A percentile compares a stretch with the other conserved stretches of the same genome.
These are phyloP conservation scores for Chymomyza amoena DNA, from an alignment of 2,888 invertebrate genomes.

Conservation along the genomic window DNA sequence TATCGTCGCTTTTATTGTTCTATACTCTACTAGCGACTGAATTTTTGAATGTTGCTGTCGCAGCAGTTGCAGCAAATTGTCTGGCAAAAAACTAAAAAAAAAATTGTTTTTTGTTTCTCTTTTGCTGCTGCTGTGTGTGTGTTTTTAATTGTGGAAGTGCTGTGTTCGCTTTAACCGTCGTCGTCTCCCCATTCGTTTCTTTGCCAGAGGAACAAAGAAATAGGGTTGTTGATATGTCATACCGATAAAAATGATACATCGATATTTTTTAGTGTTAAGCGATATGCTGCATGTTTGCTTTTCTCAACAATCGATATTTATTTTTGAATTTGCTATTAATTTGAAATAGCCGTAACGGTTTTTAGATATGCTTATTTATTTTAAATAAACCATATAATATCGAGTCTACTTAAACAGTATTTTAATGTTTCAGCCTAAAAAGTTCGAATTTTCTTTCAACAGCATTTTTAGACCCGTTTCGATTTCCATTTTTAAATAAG, in stretches of 20 bases:
- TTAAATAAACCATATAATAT: too few relatives aligned
- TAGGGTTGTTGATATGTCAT: too few relatives aligned
- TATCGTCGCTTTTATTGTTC: not conserved
- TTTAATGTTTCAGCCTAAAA: too few relatives aligned
- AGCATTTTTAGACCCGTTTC: too few relatives aligned
- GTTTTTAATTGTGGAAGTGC: not conserved
- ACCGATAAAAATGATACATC: not conserved
- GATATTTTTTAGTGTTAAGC: not conserved
- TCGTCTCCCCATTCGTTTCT: not conserved
- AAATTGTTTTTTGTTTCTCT: too few relatives aligned
- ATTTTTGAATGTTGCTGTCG: not conserved
- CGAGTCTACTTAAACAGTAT: too few relatives aligned
- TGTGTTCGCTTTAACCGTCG: not conserved
- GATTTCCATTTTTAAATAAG: too few relatives aligned
- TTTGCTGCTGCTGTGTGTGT: not conserved
- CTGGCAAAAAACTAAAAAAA: not conserved
- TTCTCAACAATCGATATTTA: not conserved
- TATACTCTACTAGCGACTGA: constrained; percentile 1
- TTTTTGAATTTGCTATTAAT: not conserved
- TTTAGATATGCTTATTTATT: not conserved
- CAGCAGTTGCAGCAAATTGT: not conserved
- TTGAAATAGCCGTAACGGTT: not conserved
- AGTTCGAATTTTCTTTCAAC: too few relatives aligned
- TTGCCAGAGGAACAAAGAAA: too few relatives aligned
- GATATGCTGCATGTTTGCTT: not conserved